phyloP scores from a whole-genome alignment of 2,888 invertebrate species.

The Stomorhina lunata region DNA sequence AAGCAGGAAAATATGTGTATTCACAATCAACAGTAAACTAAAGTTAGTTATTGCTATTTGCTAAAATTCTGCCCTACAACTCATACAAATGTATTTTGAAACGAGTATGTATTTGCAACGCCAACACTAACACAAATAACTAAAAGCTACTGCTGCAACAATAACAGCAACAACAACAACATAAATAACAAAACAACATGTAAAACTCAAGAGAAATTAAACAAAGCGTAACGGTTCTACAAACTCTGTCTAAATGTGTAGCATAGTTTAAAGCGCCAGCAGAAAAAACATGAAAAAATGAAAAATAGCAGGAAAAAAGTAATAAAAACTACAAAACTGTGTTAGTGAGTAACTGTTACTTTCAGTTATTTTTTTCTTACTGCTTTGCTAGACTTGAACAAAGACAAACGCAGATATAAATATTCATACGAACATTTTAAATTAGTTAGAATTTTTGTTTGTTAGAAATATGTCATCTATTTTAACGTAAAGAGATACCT shows the following conservation, averaged over 20 bases:
- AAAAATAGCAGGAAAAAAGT: background rate
- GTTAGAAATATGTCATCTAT: no score
- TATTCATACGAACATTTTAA: background rate
- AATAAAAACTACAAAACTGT: background rate
- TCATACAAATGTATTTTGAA: background rate
- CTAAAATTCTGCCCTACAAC: no score
- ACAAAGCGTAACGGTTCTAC: slow-evolving; percentile 48
- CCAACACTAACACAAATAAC: background rate
- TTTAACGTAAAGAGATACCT: no score
- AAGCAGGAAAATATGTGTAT: slow-evolving; percentile 16
- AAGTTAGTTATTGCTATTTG: slow-evolving; percentile 9
- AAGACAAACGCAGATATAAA: background rate
- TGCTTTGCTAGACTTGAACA: slow-evolving; percentile 3
- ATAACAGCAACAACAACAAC: slow-evolving; percentile 2
- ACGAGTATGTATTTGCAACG: background rate
- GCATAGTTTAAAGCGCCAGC: slow-evolving; percentile 41
- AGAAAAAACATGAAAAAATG: background rate
- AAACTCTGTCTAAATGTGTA: no score
- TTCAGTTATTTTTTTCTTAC: background rate
- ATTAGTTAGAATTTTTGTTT: no score
- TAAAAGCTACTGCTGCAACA: slow-evolving; percentile 20
- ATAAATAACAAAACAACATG: slow-evolving; percentile 55
- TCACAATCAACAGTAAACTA: slow-evolving; percentile 33
- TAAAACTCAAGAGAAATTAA: slow-evolving; percentile 54
- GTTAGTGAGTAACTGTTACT: slow-evolving; percentile 45